Evolutionary conservation across 2,113 vertebrate species (phyloP).

Genomic region (Cinclus mexicanus): DNA sequence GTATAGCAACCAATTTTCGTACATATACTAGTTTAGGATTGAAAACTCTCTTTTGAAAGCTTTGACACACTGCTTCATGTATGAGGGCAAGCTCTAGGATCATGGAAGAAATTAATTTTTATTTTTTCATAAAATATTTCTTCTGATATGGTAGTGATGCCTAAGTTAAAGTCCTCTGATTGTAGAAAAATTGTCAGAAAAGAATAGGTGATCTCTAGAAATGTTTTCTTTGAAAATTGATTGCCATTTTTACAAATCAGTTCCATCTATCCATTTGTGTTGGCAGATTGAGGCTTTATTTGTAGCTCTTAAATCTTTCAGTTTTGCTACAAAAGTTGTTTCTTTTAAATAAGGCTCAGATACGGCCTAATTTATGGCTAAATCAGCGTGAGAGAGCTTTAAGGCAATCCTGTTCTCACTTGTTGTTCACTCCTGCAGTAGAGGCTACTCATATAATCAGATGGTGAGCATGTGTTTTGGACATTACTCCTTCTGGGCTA

Average conservation of each 20-base stretch:
- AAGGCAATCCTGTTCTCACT: neutral
- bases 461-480: neutral
- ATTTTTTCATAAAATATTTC: neutral
- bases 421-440: neutral
- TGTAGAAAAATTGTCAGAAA: neutral
- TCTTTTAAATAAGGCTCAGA: slow-evolving; percentile 20
- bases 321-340: neutral
- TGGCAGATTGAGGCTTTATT: neutral
- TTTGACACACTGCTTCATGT: neutral
- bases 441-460: neutral
- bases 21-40: neutral
- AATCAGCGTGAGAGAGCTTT: neutral
- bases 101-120: neutral
- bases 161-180: neutral
- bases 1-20: neutral
- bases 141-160: neutral
- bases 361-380: slow-evolving; percentile 14
- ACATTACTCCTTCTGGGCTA: neutral
- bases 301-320: neutral
- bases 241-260: rapidly evolving
- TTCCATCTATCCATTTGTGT: neutral
- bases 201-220: neutral
- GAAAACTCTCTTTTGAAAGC: neutral
- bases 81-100: neutral
- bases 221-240: neutral